phyloP scores from a whole-genome alignment of 2,888 invertebrate genomes.

The Lasioglossum marginatum region DNA sequence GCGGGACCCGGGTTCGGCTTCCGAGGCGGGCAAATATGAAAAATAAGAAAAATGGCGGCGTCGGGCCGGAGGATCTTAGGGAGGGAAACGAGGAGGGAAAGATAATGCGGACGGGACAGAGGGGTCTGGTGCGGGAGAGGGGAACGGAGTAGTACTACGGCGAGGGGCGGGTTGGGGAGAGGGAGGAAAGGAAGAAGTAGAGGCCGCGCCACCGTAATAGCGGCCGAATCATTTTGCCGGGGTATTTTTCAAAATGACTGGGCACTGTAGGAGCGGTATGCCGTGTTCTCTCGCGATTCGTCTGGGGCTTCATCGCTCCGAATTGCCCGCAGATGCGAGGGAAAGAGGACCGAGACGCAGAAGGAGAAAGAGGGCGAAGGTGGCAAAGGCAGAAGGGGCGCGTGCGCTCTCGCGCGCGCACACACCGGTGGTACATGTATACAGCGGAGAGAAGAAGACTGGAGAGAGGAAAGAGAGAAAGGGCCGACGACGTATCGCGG shows the following conservation, averaged over 20 bases:
- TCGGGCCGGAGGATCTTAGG: neutral
- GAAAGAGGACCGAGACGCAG: constrained; percentile 53
- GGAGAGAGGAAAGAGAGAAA: constrained; percentile 15
- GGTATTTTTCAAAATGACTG: constrained; percentile 80
- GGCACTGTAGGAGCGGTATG: constrained; percentile 75
- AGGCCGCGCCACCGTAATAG: constrained; percentile 74
- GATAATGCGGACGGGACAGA: constrained; percentile 14
- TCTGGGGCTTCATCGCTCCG: constrained; percentile 70
- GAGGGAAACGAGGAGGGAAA: neutral
- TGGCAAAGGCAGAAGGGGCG: constrained; percentile 53
- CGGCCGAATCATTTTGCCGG: constrained; percentile 78
- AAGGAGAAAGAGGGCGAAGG: constrained; percentile 59
- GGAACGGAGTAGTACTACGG: constrained; percentile 29
- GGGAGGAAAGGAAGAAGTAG: constrained; percentile 45
- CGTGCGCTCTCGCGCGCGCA: constrained; percentile 23
- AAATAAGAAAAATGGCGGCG: constrained; percentile 9
- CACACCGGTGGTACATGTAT: constrained; percentile 21
- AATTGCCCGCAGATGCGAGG: constrained; percentile 76
- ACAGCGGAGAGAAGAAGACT: constrained; percentile 7
- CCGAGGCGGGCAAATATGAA: neutral
- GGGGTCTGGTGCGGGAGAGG: neutral
- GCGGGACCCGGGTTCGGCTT: neutral
- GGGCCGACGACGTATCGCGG: constrained; percentile 55
- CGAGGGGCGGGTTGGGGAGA: neutral
- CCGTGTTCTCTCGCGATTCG: constrained; percentile 74